Base-by-base conservation (phyloP, 2,888 invertebrate species). In the Balanococcus diminutus region DNA sequence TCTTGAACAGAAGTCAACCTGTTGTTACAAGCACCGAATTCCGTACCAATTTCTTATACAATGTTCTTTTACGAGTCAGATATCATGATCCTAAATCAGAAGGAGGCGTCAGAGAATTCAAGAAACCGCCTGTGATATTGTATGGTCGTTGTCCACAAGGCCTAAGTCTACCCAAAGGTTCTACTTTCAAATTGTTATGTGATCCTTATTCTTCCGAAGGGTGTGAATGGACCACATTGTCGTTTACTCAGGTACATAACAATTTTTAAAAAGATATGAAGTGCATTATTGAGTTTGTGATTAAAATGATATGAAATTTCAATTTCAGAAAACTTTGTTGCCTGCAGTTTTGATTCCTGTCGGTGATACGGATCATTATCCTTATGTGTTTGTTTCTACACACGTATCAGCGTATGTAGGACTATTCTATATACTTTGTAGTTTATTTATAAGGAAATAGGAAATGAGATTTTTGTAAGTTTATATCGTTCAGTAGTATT, bases 11-110 rank as follows among this genome's bases (percentile, higher is more conserved):
- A 39, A 82, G 67, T 39, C 61, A 82, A 72, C 82, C 86, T 11
- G 31, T 86, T 5, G 22, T 8, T 8, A 86, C 72, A 0, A 82
- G 82, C 31, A 31, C 19, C 1, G 86, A 86, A 42, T 72, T 82
- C 31, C 56, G 31, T 11, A 25, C 82, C 0, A 82, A 19, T 14
- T 67, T 42, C n/a, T 25, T 72, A 4, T 86, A 82, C 31, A n/a
- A 11, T 31, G 22, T 86, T 31, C 86, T 82, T 19, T 28, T 82
- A 31, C 42, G 39, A 9, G 75, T 86, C 5, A 56, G 86, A 31
- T 82, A 82, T 67, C 86, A 86, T 56, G 86, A 86, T 36, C 82
- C 86, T 19, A 82, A 86, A 67, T 72, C 25, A 4, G 86, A 82
- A 32, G 86, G 86, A 25, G 86, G 86, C 16, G 39, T 28, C n/a